phyloP scores from a whole-genome alignment of 1,140 invertebrate species.

The Drosophila albomicans region DNA sequence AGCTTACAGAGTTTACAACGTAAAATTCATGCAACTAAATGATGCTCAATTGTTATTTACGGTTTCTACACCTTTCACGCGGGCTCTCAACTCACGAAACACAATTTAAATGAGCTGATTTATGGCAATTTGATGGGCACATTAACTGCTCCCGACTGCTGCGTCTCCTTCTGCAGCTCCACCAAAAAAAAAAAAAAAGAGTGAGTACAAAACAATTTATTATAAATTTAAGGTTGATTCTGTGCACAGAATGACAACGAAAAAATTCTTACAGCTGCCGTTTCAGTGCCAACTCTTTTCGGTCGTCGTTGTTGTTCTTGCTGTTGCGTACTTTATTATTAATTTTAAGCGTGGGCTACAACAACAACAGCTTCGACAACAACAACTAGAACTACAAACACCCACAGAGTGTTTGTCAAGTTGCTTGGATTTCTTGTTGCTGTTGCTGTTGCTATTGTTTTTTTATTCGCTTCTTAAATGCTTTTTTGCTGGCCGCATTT shows the following conservation, averaged over 20 bases:
- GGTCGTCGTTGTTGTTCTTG: slow-evolving; percentile 31
- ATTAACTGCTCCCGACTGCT: slow-evolving; percentile 41
- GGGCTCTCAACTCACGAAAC: slow-evolving; percentile 22
- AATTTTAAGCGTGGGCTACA: slow-evolving; percentile 69
- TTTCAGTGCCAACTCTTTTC: slow-evolving; percentile 63
- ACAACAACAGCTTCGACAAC: slow-evolving; percentile 1
- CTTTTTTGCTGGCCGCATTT: slow-evolving; percentile 68
- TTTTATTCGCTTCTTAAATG: slow-evolving; percentile 30
- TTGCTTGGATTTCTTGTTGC: slow-evolving; percentile 59
- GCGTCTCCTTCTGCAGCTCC: not conserved
- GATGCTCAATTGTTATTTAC: slow-evolving; percentile 59
- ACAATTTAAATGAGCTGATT: slow-evolving; percentile 77
- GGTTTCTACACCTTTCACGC: slow-evolving; percentile 58
- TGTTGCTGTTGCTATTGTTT: slow-evolving; percentile 27
- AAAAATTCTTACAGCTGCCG: slow-evolving; percentile 61
- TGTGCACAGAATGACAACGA: slow-evolving; percentile 29
- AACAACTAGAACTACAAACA: slow-evolving; percentile 63
- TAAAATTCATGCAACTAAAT: slow-evolving; percentile 6
- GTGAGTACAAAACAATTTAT: slow-evolving; percentile 33
- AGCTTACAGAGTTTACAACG: not conserved
- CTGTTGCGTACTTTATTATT: slow-evolving; percentile 76
- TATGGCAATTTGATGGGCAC: slow-evolving; percentile 77
- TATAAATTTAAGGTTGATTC: slow-evolving; percentile 56
- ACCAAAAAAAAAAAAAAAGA: slow-evolving; percentile 22
- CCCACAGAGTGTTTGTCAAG: slow-evolving; percentile 78